Conservation (phyloP, 2,888 invertebrate species). For the Oscheius sp. region DNA sequence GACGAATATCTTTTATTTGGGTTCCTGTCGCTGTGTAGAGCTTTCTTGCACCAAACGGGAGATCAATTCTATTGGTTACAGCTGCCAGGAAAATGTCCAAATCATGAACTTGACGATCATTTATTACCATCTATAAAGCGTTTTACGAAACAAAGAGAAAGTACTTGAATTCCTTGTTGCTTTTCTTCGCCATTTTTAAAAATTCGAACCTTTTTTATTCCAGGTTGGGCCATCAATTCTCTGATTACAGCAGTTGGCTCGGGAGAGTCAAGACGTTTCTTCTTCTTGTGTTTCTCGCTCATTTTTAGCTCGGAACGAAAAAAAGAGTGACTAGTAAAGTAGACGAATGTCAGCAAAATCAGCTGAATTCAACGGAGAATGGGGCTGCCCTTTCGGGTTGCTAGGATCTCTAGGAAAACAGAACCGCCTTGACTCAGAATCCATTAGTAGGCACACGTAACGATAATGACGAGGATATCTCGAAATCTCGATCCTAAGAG, state of each 20-base stretch:
- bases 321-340: too few species aligned
- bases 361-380: too few species aligned
- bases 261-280: slow-evolving; percentile 7
- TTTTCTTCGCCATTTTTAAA: slow-evolving; percentile 30
- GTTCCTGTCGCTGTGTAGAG: slow-evolving; percentile 27
- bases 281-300: background rate
- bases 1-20: slow-evolving; percentile 14
- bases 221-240: slow-evolving; percentile 24
- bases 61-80: slow-evolving; percentile 18
- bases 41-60: slow-evolving; percentile 30
- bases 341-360: too few species aligned
- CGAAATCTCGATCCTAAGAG: too few species aligned
- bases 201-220: slow-evolving; percentile 27
- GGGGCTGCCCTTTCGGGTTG: too few species aligned
- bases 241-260: slow-evolving; percentile 15
- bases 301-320: background rate
- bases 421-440: too few species aligned
- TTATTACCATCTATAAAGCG: slow-evolving; percentile 23
- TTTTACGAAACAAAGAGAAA: background rate
- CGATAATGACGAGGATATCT: too few species aligned
- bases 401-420: too few species aligned
- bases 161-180: slow-evolving; percentile 28
- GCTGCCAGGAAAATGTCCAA: slow-evolving; percentile 26
- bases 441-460: too few species aligned
- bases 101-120: slow-evolving; percentile 26